Evolutionary conservation across 1,140 invertebrate species (phyloP).

Genomic region (Heliconius hewitsoni): DNA sequence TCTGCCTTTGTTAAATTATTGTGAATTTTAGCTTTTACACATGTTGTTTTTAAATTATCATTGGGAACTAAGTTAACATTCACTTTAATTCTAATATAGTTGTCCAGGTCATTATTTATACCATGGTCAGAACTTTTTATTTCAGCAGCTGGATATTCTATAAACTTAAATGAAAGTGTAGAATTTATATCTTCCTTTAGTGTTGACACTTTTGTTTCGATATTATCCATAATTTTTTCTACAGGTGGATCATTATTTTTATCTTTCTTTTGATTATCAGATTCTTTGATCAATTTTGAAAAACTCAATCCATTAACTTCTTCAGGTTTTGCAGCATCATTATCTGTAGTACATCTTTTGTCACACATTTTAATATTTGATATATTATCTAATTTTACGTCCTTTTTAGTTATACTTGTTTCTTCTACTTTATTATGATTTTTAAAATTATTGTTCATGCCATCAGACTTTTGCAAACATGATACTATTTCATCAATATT

Average conservation of each 20-base stretch:
- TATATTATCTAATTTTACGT: neutral
- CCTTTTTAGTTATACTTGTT: neutral
- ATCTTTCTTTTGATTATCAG: neutral
- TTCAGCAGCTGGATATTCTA: neutral
- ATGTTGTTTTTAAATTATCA: neutral
- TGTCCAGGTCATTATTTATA: neutral
- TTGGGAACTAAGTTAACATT: neutral
- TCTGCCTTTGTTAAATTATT: neutral
- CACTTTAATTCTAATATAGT: conserved; percentile 5
- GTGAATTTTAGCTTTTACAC: neutral
- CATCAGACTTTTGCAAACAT: conserved; percentile 43
- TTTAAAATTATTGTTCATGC: neutral
- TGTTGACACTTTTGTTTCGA: neutral
- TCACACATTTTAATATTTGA: neutral
- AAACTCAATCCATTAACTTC: neutral
- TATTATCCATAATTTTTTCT: neutral
- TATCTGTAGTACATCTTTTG: neutral
- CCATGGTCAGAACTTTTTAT: neutral
- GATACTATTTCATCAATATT: conserved; percentile 64
- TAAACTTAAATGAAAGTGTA: conserved; percentile 7
- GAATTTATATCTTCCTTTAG: neutral
- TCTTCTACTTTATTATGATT: neutral
- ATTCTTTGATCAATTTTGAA: neutral
- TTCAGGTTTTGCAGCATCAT: neutral
- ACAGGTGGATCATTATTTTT: neutral